Evolutionary conservation across 2,113 vertebrate species (phyloP), one percentile per base, ranked within the genome.

Genomic region (Merops nubicus): DNA sequence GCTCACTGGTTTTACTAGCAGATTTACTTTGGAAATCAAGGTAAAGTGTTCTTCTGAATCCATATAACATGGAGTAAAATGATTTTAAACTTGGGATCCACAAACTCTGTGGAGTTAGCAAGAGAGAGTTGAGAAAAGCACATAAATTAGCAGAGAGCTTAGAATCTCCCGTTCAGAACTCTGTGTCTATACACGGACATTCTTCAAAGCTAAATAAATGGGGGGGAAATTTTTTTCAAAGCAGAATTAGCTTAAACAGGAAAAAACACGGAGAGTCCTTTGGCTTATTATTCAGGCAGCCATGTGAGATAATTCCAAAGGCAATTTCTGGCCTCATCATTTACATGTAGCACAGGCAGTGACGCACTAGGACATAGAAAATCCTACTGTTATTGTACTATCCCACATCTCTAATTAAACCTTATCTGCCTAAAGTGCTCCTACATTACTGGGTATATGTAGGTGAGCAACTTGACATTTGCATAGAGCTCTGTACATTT

Each of bases 321-420:
- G 50, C 65, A 69, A 86, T 91, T 93, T 81, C 59, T 92, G 80
- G 20, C 23, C 47, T 91, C 43, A 47, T 88, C 31, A 62, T 82
- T 93, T 94, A 76, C 13, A 7, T 6, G 23, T n/a, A 92, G 51
- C 31, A 51, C 59, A 76, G 51, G 34, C 34, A 92, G n/a, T 23
- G 26, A 84, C 78, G 56, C 21, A 64, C 23, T 59, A 70, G 64
- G 64, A 81, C 29, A 45, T 64, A 70, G 15, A 68, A 96, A 94
- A 96, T 91, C 91, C 91, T 81, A 68, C 33, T 34, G 22, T 85
- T 93, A 87, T 12, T 92, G 48, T 62, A 65, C 28, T 68, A 73
- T 53, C 94, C 54, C 40, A 73, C 65, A 50, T 65, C 28, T 87
- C 73, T 93, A 96, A 96, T 92, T 96, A 96, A 95, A 96, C 57